Evolutionary conservation across 1,140 invertebrate species (phyloP).

Genomic region (Bombus haemorrhoidalis): DNA sequence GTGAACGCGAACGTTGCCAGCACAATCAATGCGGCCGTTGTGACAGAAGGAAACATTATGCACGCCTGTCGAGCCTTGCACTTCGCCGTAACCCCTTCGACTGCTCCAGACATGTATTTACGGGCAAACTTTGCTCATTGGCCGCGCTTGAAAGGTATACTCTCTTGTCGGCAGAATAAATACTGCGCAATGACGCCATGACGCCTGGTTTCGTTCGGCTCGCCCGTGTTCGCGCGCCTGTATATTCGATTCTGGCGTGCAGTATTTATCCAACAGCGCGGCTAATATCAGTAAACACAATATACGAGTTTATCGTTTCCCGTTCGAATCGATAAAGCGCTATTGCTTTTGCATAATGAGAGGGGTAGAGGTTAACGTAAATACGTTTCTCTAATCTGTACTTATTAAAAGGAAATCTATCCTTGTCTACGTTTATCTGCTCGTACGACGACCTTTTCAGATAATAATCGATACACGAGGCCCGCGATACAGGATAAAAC

Average conservation of each 20-base stretch:
- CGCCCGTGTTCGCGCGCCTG: too few species aligned
- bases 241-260: neutral
- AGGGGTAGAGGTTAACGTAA: neutral
- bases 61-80: conserved; percentile 10
- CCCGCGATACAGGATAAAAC: neutral
- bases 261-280: conserved; percentile 21
- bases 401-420: conserved; percentile 21
- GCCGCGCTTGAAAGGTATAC: neutral
- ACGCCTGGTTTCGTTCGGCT: neutral
- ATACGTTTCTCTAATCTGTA: conserved; percentile 21
- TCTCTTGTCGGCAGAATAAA: neutral
- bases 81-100: conserved; percentile 4
- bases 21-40: conserved; percentile 34
- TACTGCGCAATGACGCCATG: neutral
- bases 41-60: conserved; percentile 41
- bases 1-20: neutral
- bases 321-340: conserved; percentile 35
- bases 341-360: conserved; percentile 36
- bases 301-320: conserved; percentile 24
- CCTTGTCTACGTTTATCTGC: conserved; percentile 1
- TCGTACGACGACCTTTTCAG: neutral
- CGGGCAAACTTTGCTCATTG: conserved; percentile 8
- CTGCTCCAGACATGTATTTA: conserved; percentile 15
- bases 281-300: neutral
- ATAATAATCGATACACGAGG: neutral